Evolutionary conservation across 1,140 invertebrate genomes (phyloP).

Genomic region (Plutomurus gul): DNA sequence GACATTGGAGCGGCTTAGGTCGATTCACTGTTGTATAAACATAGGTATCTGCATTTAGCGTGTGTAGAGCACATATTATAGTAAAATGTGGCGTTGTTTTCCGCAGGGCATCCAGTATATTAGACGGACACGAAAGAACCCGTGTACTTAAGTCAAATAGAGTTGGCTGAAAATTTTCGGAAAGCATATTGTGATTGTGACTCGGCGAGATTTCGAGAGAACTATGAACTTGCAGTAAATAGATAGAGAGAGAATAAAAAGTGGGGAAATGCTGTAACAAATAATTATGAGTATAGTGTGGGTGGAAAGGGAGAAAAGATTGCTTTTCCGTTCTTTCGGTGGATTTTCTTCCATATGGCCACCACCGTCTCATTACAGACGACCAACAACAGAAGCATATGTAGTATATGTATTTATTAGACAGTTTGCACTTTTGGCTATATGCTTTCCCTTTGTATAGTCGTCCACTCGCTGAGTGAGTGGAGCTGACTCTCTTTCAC

Average conservation of each 20-base stretch:
- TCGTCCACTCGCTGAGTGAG: not conserved
- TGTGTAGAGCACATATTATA: too few species aligned
- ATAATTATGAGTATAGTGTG: constrained; percentile 24
- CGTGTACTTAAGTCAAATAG: too few species aligned
- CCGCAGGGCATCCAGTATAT: too few species aligned
- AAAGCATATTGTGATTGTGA: not conserved
- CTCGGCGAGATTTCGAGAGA: too few species aligned
- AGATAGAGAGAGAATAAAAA: not conserved
- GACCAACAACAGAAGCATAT: not conserved
- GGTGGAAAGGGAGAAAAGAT: constrained; percentile 30
- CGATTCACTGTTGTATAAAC: too few species aligned
- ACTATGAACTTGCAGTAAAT: too few species aligned
- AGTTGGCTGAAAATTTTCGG: not conserved
- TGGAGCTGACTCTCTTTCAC: not conserved
- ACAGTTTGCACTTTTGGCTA: not conserved
- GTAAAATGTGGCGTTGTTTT: not conserved
- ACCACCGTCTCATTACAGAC: not conserved
- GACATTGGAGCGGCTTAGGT: not conserved
- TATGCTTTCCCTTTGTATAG: not conserved
- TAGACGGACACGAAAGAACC: too few species aligned
- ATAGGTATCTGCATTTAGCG: not conserved
- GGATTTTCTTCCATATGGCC: not conserved
- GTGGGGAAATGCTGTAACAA: constrained; percentile 3
- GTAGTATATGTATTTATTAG: not conserved
- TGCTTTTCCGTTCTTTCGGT: constrained; percentile 24